phyloP scores from a whole-genome alignment of 2,888 invertebrate genomes.

The Parnassius smintheus region DNA sequence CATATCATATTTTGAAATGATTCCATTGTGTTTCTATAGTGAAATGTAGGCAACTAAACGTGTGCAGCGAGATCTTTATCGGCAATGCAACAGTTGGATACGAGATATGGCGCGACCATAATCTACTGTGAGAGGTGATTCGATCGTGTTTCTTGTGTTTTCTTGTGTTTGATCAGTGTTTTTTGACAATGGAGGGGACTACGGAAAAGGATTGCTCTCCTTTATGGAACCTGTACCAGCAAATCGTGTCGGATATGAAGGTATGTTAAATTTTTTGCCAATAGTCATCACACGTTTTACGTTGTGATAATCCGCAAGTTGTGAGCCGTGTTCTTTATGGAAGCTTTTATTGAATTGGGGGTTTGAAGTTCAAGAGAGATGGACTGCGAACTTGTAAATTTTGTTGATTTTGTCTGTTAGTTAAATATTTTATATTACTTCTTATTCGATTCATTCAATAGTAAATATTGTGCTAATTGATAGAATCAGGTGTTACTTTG shows the following conservation, averaged over 20 bases:
- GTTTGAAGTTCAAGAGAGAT: too few species aligned
- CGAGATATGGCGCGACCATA: conserved; percentile 49
- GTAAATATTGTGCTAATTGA: too few species aligned
- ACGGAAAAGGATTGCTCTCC: conserved; percentile 92
- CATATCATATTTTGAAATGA: conserved; percentile 51
- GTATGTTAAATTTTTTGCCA: conserved; percentile 79
- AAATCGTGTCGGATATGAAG: conserved; percentile 98
- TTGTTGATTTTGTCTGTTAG: too few species aligned
- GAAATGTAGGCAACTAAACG: conserved; percentile 64
- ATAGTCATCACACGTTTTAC: neutral
- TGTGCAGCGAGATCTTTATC: conserved; percentile 36
- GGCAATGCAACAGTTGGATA: conserved; percentile 70
- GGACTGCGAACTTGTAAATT: too few species aligned
- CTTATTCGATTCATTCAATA: too few species aligned
- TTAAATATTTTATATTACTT: too few species aligned
- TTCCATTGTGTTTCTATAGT: conserved; percentile 54
- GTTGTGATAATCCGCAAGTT: neutral
- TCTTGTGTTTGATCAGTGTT: conserved; percentile 51
- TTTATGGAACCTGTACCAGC: conserved; percentile 96
- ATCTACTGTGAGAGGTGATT: conserved; percentile 49
- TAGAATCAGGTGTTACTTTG: too few species aligned
- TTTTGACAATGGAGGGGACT: conserved; percentile 85
- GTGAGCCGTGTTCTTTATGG: neutral
- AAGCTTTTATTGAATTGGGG: too few species aligned
- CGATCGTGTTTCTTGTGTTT: conserved; percentile 55